Evolutionary conservation across 2,113 vertebrate genomes (phyloP).

Genomic region (Psilopsiagon aurifrons): DNA sequence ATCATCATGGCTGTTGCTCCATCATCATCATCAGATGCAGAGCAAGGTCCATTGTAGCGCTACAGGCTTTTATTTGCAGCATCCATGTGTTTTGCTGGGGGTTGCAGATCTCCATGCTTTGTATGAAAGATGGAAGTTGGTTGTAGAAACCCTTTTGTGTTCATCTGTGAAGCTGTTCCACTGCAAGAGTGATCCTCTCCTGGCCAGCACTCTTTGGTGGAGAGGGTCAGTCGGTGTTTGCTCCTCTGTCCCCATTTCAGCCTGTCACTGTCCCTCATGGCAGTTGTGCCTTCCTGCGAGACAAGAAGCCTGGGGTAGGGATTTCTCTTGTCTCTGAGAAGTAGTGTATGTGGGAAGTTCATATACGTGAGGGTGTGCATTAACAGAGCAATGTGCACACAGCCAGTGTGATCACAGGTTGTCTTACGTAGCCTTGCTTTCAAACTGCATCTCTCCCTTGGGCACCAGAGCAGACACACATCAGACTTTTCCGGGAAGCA

Average conservation of each 20-base stretch:
- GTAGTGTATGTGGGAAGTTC: background rate
- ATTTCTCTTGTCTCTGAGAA: background rate
- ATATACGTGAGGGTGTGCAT: fast-evolving
- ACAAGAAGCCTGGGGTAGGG: background rate
- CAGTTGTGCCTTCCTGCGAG: background rate
- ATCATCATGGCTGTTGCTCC: background rate
- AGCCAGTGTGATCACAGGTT: background rate
- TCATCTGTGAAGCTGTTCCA: background rate
- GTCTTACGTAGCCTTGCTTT: background rate
- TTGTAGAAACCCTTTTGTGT: background rate
- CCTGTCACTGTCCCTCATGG: background rate
- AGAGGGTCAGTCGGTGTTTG: background rate
- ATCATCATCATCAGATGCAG: background rate
- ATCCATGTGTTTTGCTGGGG: background rate
- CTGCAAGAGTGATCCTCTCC: background rate
- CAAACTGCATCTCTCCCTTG: background rate
- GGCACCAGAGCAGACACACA: background rate
- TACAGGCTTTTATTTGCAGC: background rate
- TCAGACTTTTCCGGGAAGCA: background rate
- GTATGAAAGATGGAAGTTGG: background rate
- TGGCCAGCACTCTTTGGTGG: background rate
- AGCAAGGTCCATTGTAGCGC: background rate
- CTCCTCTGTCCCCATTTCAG: background rate
- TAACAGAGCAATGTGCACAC: background rate
- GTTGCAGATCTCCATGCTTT: background rate